These are phyloP conservation scores for Pungitius pungitius DNA, from an alignment of 2,113 vertebrate species.

Conservation along the genomic window DNA sequence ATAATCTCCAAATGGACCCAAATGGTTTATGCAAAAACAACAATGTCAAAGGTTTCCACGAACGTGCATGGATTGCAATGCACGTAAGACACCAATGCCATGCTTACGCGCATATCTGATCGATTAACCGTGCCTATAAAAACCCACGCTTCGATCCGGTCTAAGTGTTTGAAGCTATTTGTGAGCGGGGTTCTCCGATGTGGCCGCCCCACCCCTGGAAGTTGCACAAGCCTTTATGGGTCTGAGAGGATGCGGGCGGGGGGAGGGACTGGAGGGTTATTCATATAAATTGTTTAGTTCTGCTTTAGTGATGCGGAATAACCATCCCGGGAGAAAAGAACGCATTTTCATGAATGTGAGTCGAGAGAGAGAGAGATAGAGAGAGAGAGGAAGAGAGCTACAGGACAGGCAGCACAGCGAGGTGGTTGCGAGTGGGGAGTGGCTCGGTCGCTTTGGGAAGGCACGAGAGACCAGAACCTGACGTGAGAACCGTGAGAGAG, in stretches of 20 bases:
- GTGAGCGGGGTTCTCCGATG: background rate
- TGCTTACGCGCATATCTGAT: background rate
- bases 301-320: conserved; percentile 4
- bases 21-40: background rate
- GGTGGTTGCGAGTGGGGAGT: conserved; percentile 50
- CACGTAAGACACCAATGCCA: background rate
- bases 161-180: background rate
- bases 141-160: background rate
- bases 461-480: conserved; percentile 1
- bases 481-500: conserved; percentile 5
- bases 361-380: too few species aligned
- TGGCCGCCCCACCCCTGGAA: background rate
- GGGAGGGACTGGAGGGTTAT: too few species aligned
- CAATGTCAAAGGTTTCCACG: background rate
- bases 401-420: background rate
- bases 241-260: background rate
- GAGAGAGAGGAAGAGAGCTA: background rate
- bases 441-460: conserved; percentile 35
- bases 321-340: background rate
- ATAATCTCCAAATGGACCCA: background rate
- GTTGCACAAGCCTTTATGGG: background rate
- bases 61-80: accelerated
- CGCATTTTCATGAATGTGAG: background rate
- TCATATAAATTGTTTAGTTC: background rate
- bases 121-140: background rate